Conservation (phyloP, 2,888 invertebrate species). For the Ypsolopha scabrella region DNA sequence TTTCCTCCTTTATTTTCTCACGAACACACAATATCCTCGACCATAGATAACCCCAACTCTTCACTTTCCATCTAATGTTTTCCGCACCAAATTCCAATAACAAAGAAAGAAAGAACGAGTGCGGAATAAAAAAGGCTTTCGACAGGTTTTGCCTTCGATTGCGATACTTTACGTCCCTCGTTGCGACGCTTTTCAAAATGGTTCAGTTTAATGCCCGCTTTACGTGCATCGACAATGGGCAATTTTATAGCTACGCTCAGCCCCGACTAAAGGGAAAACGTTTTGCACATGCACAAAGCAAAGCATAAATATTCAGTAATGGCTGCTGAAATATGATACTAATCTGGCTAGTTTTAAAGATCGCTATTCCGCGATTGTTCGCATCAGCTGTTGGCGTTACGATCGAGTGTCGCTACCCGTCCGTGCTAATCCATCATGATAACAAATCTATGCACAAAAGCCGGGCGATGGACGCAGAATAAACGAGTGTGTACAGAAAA, state of each 20-base stretch:
- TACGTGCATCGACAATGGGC: slow-evolving; percentile 55
- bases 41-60: no score
- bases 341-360: neutral
- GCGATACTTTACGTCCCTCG: slow-evolving; percentile 26
- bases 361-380: neutral
- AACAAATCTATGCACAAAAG: no score
- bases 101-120: neutral
- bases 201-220: slow-evolving; percentile 49
- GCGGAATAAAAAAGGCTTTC: neutral
- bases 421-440: no score
- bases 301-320: slow-evolving; percentile 3
- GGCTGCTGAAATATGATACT: slow-evolving; percentile 4
- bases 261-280: neutral
- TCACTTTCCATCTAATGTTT: no score
- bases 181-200: slow-evolving; percentile 44
- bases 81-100: neutral
- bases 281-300: slow-evolving; percentile 20
- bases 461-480: no score
- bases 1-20: no score
- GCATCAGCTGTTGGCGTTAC: no score
- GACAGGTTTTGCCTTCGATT: slow-evolving; percentile 2
- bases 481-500: no score
- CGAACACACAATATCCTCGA: no score
- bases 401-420: neutral
- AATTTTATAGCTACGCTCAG: slow-evolving; percentile 35